Evolutionary conservation across 2,797 vertebrate genomes (phyloP), one percentile per base, ranked within the genome.

Genomic region (Sebastes glaucus): DNA sequence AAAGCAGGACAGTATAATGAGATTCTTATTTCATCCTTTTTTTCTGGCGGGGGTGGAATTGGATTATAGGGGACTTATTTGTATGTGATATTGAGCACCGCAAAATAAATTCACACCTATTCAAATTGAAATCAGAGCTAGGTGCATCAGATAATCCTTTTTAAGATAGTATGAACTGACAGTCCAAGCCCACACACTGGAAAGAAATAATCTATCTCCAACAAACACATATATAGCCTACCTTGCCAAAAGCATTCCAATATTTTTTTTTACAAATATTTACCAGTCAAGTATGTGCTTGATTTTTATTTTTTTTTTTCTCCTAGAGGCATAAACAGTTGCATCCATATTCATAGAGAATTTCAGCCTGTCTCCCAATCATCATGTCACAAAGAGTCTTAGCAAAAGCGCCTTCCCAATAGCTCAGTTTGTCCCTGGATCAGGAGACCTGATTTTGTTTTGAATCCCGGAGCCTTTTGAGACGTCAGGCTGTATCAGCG

Each of bases 21-120:
- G 93, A 95, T 96, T 96, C 91, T 94, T 89, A 93, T 93, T 95
- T 95, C 82, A 94, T 94, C 88, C 86, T 92, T 89, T 91, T 91
- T 89, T 92, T 69, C 77, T 86, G 83, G 84, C 92, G 91, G 90
- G 92, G 93, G 89, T 94, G 94, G 93, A 96, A 96, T 96, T 96
- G 95, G 95, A 96, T 96, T 96, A 96, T 92, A 83, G 92, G 88
- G 57, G 93, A 85, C 86, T 94, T 95, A 96, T 96, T 96, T 96
- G 92, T 96, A 92, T 93, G 94, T 93, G 94, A 94, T 95, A 95
- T 94, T 95, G 95, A 94, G 92, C 93, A 94, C 88, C 92, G 92
- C 92, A 94, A 96, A 96, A 96, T 96, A 96, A 95, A 96, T 96
- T 96, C 92, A 90, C 95, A 96, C 94, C 95, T 96, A 96, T 96